A percentile compares a stretch with the other conserved stretches of the same genome.
Conservation (phyloP, 2,797 vertebrate species). For the Pseudomugil tenellus region DNA sequence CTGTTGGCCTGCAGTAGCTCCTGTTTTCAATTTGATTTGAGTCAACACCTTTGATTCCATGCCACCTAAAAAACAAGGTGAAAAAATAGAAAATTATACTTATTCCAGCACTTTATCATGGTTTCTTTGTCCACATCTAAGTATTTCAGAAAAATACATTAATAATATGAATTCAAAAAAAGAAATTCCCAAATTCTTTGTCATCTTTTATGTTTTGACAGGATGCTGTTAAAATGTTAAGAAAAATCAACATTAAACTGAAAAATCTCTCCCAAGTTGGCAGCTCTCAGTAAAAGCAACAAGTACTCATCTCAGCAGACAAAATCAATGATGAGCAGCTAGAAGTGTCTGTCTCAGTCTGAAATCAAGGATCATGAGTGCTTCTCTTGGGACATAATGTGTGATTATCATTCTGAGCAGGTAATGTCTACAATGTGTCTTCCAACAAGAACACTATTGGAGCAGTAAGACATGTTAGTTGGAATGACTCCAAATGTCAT, state of each 20-base stretch:
- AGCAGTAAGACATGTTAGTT: neutral
- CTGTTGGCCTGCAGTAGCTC: slow-evolving; percentile 75
- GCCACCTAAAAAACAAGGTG: slow-evolving; percentile 80
- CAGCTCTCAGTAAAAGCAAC: no score
- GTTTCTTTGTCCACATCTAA: no score
- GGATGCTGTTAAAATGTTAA: no score
- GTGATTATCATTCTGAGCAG: slow-evolving; percentile 33
- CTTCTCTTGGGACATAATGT: slow-evolving; percentile 9
- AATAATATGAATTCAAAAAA: no score
- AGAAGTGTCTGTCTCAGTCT: no score
- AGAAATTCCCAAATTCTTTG: no score
- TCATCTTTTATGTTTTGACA: no score
- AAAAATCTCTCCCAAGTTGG: no score
- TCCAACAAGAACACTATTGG: neutral
- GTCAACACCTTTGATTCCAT: slow-evolving; percentile 82
- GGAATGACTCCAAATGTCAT: neutral
- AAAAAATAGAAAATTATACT: slow-evolving; percentile 44
- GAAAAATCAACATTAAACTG: no score
- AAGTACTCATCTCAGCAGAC: neutral
- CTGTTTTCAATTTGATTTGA: slow-evolving; percentile 74
- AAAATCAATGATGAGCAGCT: neutral
- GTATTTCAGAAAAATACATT: no score
- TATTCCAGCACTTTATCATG: no score
- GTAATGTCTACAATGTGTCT: neutral
- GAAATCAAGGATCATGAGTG: no score